phyloP scores from a whole-genome alignment of 53 echinoderm and acorn worm genomes.

The Temnopleurus reevesii region DNA sequence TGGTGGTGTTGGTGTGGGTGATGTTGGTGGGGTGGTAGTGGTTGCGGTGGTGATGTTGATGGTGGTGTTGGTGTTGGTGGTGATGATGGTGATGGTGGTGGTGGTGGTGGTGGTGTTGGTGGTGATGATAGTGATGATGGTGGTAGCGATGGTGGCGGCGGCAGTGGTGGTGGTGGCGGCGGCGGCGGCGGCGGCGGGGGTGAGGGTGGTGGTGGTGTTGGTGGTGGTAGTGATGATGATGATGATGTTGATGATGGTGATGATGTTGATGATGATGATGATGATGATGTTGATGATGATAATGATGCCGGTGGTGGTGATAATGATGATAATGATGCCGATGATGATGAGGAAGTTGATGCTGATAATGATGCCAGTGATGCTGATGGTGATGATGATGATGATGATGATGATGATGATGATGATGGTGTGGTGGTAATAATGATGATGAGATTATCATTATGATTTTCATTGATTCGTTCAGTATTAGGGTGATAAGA shows the following conservation, averaged over 20 bases:
- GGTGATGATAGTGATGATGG: background rate
- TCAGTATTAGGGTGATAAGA: no score
- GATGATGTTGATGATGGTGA: conserved; percentile 37
- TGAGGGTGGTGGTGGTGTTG: no score
- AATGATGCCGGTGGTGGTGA: background rate
- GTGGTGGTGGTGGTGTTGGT: conserved; percentile 29
- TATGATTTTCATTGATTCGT: no score
- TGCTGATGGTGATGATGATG: background rate
- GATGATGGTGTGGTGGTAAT: background rate
- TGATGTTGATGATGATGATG: conserved; percentile 29
- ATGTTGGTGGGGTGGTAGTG: no score
- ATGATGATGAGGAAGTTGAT: background rate
- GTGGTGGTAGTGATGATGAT: no score
- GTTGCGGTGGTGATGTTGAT: background rate
- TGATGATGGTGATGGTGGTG: conserved; percentile 40
- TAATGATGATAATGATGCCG: conserved; percentile 25
- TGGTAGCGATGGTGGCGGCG: background rate
- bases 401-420: conserved; percentile 13
- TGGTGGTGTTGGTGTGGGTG: conserved; percentile 5
- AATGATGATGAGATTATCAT: no score
- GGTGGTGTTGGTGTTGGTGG: conserved; percentile 29
- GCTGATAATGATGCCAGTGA: background rate
- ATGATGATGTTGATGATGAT: conserved; percentile 36
- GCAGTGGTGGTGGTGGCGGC: background rate
- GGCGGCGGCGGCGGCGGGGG: no score